Evolutionary conservation across 2,888 invertebrate genomes (phyloP).

Genomic region (Didymodactylos carnosus): DNA sequence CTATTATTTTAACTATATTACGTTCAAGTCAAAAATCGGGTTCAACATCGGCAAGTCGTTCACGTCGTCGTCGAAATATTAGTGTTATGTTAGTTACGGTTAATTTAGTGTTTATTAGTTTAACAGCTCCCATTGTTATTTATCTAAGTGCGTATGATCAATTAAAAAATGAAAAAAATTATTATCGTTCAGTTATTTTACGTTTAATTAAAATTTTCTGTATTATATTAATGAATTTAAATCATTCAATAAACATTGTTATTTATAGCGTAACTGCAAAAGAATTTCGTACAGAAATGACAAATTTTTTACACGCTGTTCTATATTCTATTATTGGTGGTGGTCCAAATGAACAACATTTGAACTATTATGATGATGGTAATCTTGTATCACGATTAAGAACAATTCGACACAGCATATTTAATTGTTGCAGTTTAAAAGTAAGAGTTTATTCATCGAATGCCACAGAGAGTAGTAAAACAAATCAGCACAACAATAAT

Average conservation of each 20-base stretch:
- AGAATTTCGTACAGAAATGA: conserved; percentile 6
- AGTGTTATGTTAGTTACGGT: conserved; percentile 9
- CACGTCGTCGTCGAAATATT: conserved; percentile 1
- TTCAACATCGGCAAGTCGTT: neutral
- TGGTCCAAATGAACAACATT: neutral
- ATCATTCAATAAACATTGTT: conserved; percentile 11
- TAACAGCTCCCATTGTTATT: conserved; percentile 13
- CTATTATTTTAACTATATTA: neutral
- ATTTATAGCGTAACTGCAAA: conserved; percentile 13
- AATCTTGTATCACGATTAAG: neutral
- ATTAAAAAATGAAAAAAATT: neutral
- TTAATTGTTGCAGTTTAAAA: neutral
- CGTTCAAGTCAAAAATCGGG: neutral
- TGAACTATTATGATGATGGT: neutral
- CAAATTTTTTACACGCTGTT: neutral
- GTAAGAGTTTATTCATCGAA: neutral
- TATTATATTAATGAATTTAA: conserved; percentile 14
- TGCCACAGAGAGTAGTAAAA: neutral
- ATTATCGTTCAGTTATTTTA: neutral
- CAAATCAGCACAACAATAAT: no score
- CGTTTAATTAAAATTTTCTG: conserved; percentile 9
- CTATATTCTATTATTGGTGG: neutral
- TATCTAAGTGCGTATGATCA: neutral
- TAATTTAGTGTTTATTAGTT: conserved; percentile 13
- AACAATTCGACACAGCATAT: neutral